phyloP scores from a whole-genome alignment of 2,888 invertebrate species.

The Scrobipalpa atriplicella region DNA sequence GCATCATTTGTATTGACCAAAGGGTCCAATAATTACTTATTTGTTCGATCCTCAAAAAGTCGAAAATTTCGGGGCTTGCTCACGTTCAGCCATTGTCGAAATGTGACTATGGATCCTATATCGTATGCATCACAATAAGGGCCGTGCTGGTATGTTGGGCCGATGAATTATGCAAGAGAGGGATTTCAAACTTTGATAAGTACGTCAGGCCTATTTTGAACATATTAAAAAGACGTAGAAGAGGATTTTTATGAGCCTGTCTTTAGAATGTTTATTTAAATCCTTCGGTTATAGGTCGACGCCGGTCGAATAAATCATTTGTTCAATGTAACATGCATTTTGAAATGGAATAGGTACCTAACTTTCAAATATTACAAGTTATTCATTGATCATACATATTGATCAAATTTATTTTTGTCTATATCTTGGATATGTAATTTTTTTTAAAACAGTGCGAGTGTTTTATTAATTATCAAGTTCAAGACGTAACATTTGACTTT shows the following conservation, averaged over 20 bases:
- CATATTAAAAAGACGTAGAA: conserved; percentile 7
- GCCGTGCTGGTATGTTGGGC: conserved; percentile 54
- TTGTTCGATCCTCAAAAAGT: conserved; percentile 39
- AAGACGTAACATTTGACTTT: too few species aligned
- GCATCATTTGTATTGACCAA: conserved; percentile 12
- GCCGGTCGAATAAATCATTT: too few species aligned
- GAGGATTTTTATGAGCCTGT: conserved; percentile 1
- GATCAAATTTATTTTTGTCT: too few species aligned
- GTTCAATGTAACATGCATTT: too few species aligned
- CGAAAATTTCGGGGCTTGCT: conserved; percentile 35
- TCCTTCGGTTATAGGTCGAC: neutral
- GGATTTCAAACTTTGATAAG: conserved; percentile 30
- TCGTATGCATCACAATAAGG: conserved; percentile 34
- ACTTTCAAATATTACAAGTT: too few species aligned
- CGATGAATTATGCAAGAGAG: conserved; percentile 56
- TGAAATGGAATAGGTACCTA: too few species aligned
- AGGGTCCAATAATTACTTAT: conserved; percentile 37
- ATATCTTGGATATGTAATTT: too few species aligned
- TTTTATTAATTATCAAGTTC: too few species aligned
- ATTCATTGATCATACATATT: too few species aligned
- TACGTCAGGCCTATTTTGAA: conserved; percentile 17
- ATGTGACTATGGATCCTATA: conserved; percentile 18
- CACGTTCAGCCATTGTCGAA: conserved; percentile 30
- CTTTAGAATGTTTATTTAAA: conserved; percentile 11
- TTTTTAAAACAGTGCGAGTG: too few species aligned